Percentiles rank a stretch among this genome's conserved stretches.
phyloP scores from a whole-genome alignment of 2,888 invertebrate genomes.

The Disparrhopalites patrizii region DNA sequence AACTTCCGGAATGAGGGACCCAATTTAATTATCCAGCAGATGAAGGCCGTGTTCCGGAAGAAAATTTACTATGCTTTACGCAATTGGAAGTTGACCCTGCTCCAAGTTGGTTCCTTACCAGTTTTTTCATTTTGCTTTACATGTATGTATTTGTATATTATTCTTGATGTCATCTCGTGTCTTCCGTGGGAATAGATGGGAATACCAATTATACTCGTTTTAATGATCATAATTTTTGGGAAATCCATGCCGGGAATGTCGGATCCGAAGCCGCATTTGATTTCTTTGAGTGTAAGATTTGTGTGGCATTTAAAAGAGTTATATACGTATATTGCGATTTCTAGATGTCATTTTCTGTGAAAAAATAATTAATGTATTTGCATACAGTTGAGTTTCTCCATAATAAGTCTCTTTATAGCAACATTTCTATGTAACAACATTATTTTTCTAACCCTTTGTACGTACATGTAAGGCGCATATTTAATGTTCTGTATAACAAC shows the following conservation, averaged over 20 bases:
- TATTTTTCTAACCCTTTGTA: too few species aligned
- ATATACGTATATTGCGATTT: background rate
- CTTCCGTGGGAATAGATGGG: too few species aligned
- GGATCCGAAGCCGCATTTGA: constrained; percentile 57
- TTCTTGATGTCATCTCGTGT: too few species aligned
- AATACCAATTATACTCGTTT: constrained; percentile 64
- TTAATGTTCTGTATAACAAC: too few species aligned
- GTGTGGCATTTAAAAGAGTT: background rate
- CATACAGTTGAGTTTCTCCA: too few species aligned
- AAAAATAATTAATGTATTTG: constrained; percentile 1
- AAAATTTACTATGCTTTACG: constrained; percentile 52
- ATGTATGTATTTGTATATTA: too few species aligned
- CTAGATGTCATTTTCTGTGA: background rate
- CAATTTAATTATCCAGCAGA: constrained; percentile 51
- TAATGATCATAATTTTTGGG: constrained; percentile 60
- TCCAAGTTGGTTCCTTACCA: constrained; percentile 60
- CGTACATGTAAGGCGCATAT: too few species aligned
- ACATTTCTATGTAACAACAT: too few species aligned
- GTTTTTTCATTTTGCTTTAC: too few species aligned
- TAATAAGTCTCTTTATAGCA: background rate
- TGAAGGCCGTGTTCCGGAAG: constrained; percentile 54
- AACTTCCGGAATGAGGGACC: constrained; percentile 28
- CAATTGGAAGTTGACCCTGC: constrained; percentile 51
- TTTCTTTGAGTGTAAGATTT: constrained; percentile 54
- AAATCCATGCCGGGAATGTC: constrained; percentile 50